Conservation (phyloP, 2,888 invertebrate species). For the Heliconius sara region DNA sequence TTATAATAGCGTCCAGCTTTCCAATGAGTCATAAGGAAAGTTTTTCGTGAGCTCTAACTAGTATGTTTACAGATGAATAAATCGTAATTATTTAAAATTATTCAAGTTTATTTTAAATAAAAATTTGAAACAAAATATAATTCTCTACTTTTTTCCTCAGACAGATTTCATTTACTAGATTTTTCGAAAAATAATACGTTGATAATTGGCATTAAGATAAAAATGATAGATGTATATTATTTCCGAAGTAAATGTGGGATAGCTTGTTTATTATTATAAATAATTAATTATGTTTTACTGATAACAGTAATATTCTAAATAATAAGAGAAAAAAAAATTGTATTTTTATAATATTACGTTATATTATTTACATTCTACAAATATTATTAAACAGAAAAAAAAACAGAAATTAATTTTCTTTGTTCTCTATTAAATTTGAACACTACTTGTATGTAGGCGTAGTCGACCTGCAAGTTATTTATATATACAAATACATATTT, state of each 20-base stretch:
- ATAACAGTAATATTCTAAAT: too few relatives aligned
- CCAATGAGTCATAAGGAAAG: constrained; percentile 52
- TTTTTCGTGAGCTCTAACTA: background rate
- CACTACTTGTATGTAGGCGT: constrained; percentile 26
- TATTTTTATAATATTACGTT: background rate
- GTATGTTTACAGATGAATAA: background rate
- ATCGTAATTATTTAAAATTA: background rate
- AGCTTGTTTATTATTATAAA: too few relatives aligned
- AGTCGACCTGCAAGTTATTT: constrained; percentile 35
- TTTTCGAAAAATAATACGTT: background rate
- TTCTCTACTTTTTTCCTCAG: background rate
- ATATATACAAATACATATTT: constrained; percentile 39
- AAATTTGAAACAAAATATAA: too few relatives aligned
- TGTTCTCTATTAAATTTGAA: constrained; percentile 24
- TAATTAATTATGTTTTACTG: too few relatives aligned
- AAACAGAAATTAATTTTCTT: background rate
- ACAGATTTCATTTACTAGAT: background rate
- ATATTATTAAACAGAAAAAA: too few relatives aligned
- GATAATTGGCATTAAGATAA: background rate
- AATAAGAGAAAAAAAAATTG: background rate
- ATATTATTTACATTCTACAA: background rate
- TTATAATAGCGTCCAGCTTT: constrained; percentile 41
- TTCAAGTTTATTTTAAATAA: background rate
- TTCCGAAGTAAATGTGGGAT: too few relatives aligned
- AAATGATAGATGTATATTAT: background rate